These are phyloP conservation scores for Lycocorax pyrrhopterus DNA, from an alignment of 2,113 vertebrate genomes.

Conservation along the genomic window DNA sequence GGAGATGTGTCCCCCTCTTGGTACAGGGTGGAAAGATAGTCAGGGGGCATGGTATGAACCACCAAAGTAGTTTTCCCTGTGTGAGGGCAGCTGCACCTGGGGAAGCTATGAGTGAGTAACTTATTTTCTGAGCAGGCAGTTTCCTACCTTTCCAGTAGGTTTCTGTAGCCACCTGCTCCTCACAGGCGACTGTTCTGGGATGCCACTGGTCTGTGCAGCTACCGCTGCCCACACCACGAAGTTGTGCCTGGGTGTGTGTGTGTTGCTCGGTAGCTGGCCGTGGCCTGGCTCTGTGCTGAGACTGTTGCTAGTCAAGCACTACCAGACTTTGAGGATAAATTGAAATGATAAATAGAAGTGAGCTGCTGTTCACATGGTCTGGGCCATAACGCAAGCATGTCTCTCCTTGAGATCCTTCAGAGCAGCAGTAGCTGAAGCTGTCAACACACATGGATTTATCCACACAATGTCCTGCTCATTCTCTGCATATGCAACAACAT, in stretches of 20 bases:
- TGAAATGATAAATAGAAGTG: not conserved
- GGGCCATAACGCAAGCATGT: rapidly evolving
- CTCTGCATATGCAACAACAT: not conserved
- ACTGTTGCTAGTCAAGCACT: not conserved
- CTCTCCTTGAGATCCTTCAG: not conserved
- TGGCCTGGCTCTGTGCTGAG: not conserved
- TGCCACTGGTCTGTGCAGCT: not conserved
- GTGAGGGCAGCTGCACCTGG: not conserved
- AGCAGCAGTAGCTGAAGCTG: not conserved
- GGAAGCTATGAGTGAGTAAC: not conserved
- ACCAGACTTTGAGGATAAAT: not conserved
- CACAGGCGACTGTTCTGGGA: not conserved
- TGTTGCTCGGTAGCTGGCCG: rapidly evolving
- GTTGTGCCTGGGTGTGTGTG: not conserved
- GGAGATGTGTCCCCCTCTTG: not conserved
- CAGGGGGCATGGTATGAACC: not conserved
- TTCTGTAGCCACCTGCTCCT: not conserved
- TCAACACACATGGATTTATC: rapidly evolving
- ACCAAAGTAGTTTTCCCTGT: not conserved
- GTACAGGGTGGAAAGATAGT: not conserved
- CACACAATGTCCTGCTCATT: not conserved
- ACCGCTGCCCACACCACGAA: rapidly evolving
- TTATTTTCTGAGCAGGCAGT: not conserved
- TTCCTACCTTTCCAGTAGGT: not conserved
- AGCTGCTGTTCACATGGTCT: not conserved